Percentiles rank a stretch among this genome's conserved stretches.
phyloP scores from a whole-genome alignment of 2,113 vertebrate species.

The Puntigrus tetrazona region DNA sequence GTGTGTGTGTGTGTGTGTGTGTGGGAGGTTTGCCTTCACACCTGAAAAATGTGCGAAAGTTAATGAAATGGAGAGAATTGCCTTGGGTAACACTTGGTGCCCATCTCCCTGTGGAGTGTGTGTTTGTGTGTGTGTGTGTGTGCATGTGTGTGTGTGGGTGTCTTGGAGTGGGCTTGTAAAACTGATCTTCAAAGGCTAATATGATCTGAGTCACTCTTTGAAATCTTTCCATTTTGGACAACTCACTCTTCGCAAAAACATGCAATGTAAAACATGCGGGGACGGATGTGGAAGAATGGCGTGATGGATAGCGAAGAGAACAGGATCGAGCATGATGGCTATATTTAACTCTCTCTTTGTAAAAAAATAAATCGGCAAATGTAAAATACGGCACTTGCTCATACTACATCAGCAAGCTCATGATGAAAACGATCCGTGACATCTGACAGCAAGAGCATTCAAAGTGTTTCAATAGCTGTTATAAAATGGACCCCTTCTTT shows the following conservation, averaged over 20 bases:
- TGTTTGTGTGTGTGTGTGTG: not conserved
- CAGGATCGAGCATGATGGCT: not conserved
- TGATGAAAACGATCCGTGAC: not conserved
- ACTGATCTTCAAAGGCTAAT: conserved; percentile 17
- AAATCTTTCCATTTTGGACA: conserved; percentile 8
- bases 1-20: conserved; percentile 36
- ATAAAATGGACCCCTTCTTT: not conserved
- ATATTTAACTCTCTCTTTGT: not conserved
- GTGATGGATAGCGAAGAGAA: not conserved
- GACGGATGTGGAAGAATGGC: not conserved
- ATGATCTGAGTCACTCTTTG: conserved; percentile 14
- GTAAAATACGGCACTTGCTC: not conserved
- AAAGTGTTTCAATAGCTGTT: not conserved
- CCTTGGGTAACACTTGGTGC: conserved; percentile 51
- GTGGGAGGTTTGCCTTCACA: conserved; percentile 44
- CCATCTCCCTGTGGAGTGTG: conserved; percentile 17
- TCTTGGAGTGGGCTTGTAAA: not conserved
- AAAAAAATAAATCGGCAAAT: not conserved
- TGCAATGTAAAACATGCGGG: not conserved
- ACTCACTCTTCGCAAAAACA: not conserved
- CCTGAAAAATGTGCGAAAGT: conserved; percentile 51
- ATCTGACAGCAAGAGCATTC: not conserved
- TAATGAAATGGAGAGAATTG: conserved; percentile 60
- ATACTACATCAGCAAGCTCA: not conserved
- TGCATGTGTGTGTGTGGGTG: conserved; percentile 1